phyloP scores from a whole-genome alignment of 2,113 vertebrate species.

The Uria lomvia region DNA sequence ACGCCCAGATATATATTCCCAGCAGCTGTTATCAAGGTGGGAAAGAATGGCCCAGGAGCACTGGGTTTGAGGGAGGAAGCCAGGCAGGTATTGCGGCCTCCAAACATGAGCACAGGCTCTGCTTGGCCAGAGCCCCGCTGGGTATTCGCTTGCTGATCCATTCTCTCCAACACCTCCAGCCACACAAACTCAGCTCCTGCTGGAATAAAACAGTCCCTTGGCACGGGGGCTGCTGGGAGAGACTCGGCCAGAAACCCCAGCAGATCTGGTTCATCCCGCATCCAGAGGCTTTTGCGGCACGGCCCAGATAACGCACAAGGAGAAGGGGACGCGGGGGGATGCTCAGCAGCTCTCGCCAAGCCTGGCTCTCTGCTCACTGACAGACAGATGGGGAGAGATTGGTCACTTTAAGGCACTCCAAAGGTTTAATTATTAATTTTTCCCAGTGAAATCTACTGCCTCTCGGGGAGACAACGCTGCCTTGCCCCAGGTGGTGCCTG shows the following conservation, averaged over 20 bases:
- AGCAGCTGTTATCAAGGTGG: neutral
- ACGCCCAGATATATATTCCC: neutral
- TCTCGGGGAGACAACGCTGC: rapidly evolving
- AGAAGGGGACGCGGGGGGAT: rapidly evolving
- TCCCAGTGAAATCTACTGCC: neutral
- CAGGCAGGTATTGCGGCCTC: neutral
- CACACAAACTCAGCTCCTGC: neutral
- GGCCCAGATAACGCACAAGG: rapidly evolving
- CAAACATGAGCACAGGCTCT: neutral
- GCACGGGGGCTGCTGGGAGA: neutral
- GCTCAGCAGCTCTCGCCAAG: rapidly evolving
- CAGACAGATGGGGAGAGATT: too few species aligned
- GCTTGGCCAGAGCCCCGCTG: neutral
- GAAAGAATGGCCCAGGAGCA: rapidly evolving
- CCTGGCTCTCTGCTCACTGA: neutral
- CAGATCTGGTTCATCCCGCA: neutral
- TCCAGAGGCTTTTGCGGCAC: neutral
- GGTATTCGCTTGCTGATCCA: neutral
- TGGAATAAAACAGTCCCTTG: neutral
- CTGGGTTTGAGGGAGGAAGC: neutral
- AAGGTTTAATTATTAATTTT: neutral
- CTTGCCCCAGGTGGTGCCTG: rapidly evolving
- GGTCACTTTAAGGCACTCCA: neutral
- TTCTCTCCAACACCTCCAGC: neutral
- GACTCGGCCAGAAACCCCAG: neutral